A percentile compares a stretch with the other conserved stretches of the same genome.
Conservation (phyloP, 2,113 vertebrate genomes). For the Notiomystis cincta region DNA sequence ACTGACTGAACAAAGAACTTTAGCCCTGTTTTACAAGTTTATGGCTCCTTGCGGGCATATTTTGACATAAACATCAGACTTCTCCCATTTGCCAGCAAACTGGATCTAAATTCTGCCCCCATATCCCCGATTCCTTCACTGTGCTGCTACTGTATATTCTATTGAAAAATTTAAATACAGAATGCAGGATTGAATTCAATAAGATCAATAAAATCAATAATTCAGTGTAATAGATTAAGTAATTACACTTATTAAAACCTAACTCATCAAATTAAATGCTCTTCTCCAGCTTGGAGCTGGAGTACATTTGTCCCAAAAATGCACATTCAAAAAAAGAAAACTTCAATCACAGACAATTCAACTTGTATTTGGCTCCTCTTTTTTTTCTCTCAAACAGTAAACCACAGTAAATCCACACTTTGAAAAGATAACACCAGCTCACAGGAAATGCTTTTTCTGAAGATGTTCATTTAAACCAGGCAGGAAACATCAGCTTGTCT, state of each 20-base stretch:
- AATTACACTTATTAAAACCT: not conserved
- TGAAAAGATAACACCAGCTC: not conserved
- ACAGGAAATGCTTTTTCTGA: not conserved
- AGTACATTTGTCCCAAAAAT: not conserved
- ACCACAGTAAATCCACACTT: not conserved
- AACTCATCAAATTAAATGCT: not conserved
- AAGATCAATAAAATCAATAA: not conserved
- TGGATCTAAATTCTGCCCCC: not conserved
- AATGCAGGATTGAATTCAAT: not conserved
- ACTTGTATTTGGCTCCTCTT: not conserved
- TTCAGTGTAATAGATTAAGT: not conserved
- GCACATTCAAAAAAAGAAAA: not conserved
- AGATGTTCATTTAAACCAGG: not conserved
- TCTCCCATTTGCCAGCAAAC: not conserved
- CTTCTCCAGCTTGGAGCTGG: not conserved
- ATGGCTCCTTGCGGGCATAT: not conserved
- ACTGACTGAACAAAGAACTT: not conserved
- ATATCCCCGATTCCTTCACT: not conserved
- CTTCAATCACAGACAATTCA: not conserved
- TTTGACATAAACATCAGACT: not conserved
- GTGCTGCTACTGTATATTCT: not conserved
- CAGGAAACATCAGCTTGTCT: not conserved
- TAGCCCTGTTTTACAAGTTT: not conserved
- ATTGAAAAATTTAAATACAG: not conserved
- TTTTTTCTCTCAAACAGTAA: not conserved